phyloP scores from a whole-genome alignment of 2,797 vertebrate species.

The Cryptoprocta ferox region DNA sequence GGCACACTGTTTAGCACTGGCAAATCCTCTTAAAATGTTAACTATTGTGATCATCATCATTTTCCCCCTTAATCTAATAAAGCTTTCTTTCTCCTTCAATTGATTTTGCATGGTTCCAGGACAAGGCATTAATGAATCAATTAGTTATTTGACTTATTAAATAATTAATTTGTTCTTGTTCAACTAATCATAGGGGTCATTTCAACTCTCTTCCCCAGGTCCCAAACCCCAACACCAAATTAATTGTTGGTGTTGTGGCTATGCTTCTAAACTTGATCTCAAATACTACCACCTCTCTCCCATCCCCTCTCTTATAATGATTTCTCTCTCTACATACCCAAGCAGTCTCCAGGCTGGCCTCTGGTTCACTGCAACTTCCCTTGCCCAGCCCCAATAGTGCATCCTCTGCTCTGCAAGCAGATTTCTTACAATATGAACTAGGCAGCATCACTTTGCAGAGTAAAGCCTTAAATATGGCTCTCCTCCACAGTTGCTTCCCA shows the following conservation, averaged over 20 bases:
- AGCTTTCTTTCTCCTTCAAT: background rate
- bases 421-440: background rate
- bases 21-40: background rate
- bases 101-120: slow-evolving; percentile 20
- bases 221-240: background rate
- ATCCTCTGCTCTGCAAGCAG: background rate
- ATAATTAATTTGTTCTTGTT: background rate
- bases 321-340: background rate
- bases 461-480: background rate
- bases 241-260: background rate
- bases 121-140: slow-evolving; percentile 17
- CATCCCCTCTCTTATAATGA: fast-evolving
- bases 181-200: background rate
- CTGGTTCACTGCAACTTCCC: background rate
- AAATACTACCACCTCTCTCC: background rate
- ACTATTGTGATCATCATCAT: background rate
- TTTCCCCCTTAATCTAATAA: slow-evolving; percentile 7
- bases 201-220: background rate
- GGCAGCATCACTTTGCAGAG: background rate
- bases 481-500: too few species aligned
- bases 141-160: background rate
- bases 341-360: background rate
- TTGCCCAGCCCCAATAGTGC: fast-evolving
- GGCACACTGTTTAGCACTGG: background rate
- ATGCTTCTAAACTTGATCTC: background rate